phyloP scores from a whole-genome alignment of 2,888 invertebrate species.

The Teleiodes luculella region DNA sequence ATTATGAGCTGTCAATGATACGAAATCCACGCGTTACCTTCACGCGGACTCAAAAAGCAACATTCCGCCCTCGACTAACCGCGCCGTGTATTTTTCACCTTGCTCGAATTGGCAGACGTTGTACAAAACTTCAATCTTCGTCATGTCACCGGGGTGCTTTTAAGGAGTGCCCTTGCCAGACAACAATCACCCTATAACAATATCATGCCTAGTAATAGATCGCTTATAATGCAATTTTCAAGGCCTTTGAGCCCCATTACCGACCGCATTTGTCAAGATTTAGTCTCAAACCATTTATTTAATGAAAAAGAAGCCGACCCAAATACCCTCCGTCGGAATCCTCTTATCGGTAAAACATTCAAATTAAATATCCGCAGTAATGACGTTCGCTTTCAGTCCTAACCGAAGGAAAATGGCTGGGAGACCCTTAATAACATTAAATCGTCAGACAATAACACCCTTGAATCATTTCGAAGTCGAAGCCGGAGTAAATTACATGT shows the following conservation, averaged over 20 bases:
- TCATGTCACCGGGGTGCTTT: constrained; percentile 35
- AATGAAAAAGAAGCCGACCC: constrained; percentile 31
- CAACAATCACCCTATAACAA: constrained; percentile 1
- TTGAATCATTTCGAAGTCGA: constrained; percentile 49
- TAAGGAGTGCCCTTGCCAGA: constrained; percentile 33
- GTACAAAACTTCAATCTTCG: not conserved
- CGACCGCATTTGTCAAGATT: constrained; percentile 46
- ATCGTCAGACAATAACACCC: constrained; percentile 63
- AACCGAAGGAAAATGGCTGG: constrained; percentile 34
- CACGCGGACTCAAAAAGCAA: no score
- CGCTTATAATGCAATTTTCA: constrained; percentile 12
- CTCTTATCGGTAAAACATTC: constrained; percentile 51
- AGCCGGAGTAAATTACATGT: constrained; percentile 65
- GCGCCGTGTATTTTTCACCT: no score
- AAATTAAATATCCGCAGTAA: constrained; percentile 54
- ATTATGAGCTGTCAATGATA: no score
- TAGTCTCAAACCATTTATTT: constrained; percentile 44
- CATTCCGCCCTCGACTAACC: no score
- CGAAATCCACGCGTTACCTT: no score
- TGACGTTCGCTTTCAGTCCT: constrained; percentile 46
- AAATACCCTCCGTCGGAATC: constrained; percentile 31
- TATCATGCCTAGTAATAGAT: not conserved
- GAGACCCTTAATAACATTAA: constrained; percentile 54
- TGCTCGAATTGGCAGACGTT: not conserved
- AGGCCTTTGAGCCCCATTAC: constrained; percentile 29